Evolutionary conservation across 2,113 vertebrate genomes (phyloP).

Genomic region (Oncorhynchus gorbuscha): DNA sequence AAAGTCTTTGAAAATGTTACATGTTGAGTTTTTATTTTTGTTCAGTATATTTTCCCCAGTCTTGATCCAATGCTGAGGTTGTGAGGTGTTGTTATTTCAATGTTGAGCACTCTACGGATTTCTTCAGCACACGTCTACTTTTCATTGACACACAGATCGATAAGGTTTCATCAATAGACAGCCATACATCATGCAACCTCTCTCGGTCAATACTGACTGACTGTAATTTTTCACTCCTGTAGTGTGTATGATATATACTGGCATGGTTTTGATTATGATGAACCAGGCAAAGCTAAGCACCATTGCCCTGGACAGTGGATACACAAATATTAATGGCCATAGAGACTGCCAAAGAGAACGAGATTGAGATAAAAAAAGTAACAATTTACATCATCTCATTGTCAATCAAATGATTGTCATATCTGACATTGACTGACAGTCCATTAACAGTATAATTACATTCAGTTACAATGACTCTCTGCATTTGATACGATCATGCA

Average conservation of each 20-base stretch:
- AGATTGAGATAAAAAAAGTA: no score
- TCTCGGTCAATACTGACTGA: not conserved
- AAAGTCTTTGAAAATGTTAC: no score
- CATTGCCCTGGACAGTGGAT: no score
- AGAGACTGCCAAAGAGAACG: no score
- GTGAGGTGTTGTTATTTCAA: no score
- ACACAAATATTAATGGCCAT: no score
- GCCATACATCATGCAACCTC: not conserved
- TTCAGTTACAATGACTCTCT: not conserved
- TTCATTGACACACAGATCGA: not conserved
- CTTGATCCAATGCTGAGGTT: no score
- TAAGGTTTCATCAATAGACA: not conserved
- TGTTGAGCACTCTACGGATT: not conserved
- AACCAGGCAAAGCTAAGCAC: no score
- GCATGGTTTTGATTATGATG: no score
- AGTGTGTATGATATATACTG: no score
- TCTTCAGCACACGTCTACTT: not conserved
- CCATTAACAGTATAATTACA: not conserved
- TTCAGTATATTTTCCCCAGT: no score
- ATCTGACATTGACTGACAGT: not conserved
- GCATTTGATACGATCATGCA: slow-evolving; percentile 5
- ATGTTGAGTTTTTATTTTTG: no score
- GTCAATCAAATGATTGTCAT: not conserved
- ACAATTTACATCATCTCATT: not conserved
- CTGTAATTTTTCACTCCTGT: not conserved